These are phyloP conservation scores for Steinernema khuongi DNA, from an alignment of 1,140 invertebrate species.

Conservation along the genomic window DNA sequence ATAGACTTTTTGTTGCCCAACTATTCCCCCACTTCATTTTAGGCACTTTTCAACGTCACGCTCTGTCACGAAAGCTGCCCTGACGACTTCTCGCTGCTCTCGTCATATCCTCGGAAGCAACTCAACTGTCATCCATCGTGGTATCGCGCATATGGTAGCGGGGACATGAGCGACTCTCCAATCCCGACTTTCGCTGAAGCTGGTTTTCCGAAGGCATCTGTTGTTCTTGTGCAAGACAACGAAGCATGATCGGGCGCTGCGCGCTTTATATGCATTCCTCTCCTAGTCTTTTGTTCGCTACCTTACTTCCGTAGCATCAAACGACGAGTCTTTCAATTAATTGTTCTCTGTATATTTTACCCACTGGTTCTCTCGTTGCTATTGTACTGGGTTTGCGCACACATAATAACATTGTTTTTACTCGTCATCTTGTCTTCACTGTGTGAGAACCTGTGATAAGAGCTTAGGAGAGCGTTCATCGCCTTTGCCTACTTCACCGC, in stretches of 20 bases:
- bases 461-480: too few relatives aligned
- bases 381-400: too few relatives aligned
- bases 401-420: too few relatives aligned
- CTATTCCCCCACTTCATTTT: neutral
- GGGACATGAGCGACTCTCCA: neutral
- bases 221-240: slow-evolving; percentile 39
- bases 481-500: too few relatives aligned
- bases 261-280: neutral
- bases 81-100: slow-evolving; percentile 38
- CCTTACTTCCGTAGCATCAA: neutral
- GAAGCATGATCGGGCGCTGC: slow-evolving; percentile 31
- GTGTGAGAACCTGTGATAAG: too few relatives aligned
- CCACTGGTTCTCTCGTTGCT: neutral
- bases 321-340: neutral
- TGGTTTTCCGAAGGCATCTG: slow-evolving; percentile 31
- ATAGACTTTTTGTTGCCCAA: neutral
- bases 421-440: too few relatives aligned
- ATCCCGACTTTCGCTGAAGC: slow-evolving; percentile 42
- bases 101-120: slow-evolving; percentile 33
- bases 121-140: slow-evolving; percentile 40
- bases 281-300: slow-evolving; percentile 1
- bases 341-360: neutral
- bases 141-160: slow-evolving; percentile 36
- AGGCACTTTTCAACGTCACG: slow-evolving; percentile 41
- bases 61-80: slow-evolving; percentile 40